phyloP scores from a whole-genome alignment of 2,113 vertebrate species.

The Bettongia penicillata region DNA sequence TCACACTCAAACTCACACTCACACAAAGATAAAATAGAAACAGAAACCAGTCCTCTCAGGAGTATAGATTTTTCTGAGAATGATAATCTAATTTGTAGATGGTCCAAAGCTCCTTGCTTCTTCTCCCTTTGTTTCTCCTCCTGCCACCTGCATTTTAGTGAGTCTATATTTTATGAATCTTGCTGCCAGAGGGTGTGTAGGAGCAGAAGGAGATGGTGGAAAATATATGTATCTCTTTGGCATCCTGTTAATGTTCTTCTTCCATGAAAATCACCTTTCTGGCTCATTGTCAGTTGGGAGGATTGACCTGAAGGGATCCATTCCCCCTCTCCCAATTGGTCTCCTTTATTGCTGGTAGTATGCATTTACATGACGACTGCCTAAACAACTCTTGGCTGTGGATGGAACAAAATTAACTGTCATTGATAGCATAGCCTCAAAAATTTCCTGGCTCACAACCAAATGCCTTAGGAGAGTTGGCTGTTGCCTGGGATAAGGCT shows the following conservation, averaged over 20 bases:
- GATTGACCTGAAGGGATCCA: not conserved
- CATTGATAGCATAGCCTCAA: not conserved
- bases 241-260: not conserved
- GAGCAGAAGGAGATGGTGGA: constrained; percentile 44
- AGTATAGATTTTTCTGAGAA: not conserved
- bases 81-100: not conserved
- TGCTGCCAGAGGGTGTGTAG: constrained; percentile 67
- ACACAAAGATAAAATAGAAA: not conserved
- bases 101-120: not conserved
- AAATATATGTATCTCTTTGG: constrained; percentile 10
- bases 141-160: constrained; percentile 9
- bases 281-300: constrained; percentile 2
- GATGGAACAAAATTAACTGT: constrained; percentile 18
- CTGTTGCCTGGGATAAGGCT: not conserved
- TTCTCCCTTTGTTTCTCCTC: not conserved
- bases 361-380: constrained; percentile 15
- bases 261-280: not conserved
- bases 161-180: constrained; percentile 56
- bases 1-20: not conserved
- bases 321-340: not conserved
- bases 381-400: not conserved
- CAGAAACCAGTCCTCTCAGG: not conserved
- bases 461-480: not conserved
- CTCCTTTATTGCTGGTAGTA: not conserved
- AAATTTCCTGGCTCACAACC: constrained; percentile 20